Conservation (phyloP, 1,140 invertebrate species). For the Aphelenchoides avenae region DNA sequence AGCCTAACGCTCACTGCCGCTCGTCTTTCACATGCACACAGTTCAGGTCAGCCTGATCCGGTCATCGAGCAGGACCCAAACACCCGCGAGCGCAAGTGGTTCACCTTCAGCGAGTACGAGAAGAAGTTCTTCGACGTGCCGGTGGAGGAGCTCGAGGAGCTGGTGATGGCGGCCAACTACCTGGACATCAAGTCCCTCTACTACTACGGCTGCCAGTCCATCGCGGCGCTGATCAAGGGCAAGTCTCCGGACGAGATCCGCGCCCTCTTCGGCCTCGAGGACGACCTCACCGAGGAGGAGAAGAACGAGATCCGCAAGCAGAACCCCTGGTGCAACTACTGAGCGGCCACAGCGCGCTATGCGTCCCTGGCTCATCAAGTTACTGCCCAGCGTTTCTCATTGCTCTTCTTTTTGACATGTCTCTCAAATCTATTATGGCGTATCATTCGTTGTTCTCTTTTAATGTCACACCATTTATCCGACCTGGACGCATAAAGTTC, state of each 20-base stretch:
- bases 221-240: constrained; percentile 24
- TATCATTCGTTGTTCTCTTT: too few species aligned
- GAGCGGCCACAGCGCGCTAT: too few species aligned
- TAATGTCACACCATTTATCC: too few species aligned
- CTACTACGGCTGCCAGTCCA: constrained; percentile 30
- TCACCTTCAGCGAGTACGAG: constrained; percentile 30
- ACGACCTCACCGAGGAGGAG: constrained; percentile 40
- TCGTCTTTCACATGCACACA: too few species aligned
- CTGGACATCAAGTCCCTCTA: constrained; percentile 35
- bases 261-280: constrained; percentile 27
- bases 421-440: too few species aligned
- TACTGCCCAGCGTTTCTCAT: too few species aligned
- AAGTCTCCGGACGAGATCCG: constrained; percentile 41
- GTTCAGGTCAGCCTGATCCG: constrained; percentile 16
- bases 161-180: constrained; percentile 24
- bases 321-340: too few species aligned
- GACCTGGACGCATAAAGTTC: too few species aligned
- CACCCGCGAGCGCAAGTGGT: constrained; percentile 30
- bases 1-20: too few species aligned
- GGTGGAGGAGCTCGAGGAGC: constrained; percentile 21
- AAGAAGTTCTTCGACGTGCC: constrained; percentile 31
- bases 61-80: constrained; percentile 22
- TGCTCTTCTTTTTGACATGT: too few species aligned
- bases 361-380: too few species aligned
- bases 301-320: constrained; percentile 17